Conservation (phyloP, 2,113 vertebrate genomes). For the Ptilonorhynchus violaceus region DNA sequence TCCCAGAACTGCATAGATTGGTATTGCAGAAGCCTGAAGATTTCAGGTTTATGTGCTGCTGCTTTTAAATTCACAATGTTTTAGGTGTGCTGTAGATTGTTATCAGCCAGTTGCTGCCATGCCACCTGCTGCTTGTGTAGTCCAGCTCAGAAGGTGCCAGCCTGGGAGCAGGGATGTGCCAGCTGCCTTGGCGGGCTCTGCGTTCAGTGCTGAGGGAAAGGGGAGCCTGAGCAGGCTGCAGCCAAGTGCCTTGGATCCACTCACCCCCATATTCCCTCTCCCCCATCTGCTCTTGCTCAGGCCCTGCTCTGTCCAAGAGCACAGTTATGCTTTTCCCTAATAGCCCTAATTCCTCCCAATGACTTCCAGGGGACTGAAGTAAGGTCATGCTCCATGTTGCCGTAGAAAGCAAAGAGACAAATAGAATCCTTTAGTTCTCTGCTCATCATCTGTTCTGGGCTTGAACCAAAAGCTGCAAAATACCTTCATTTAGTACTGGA, state of each 20-base stretch:
- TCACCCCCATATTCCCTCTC: not conserved
- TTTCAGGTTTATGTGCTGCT: not conserved
- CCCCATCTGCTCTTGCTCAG: slow-evolving; percentile 56
- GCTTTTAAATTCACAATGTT: not conserved
- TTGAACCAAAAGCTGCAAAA: not conserved
- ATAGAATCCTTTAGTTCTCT: not conserved
- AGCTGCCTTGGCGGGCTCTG: not conserved
- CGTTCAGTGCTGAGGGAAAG: not conserved
- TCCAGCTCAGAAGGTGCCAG: not conserved
- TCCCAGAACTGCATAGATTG: not conserved
- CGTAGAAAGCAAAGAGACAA: not conserved
- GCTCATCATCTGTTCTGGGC: not conserved
- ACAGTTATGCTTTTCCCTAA: not conserved
- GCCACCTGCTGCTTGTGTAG: slow-evolving; percentile 11
- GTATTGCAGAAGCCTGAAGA: not conserved
- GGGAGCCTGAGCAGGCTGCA: slow-evolving; percentile 17
- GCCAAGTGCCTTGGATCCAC: not conserved
- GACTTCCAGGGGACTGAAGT: not conserved
- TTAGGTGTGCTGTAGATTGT: not conserved
- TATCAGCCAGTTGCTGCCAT: not conserved
- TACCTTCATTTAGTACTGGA: not conserved
- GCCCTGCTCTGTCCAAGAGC: not conserved
- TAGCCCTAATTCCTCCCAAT: not conserved
- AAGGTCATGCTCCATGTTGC: slow-evolving; percentile 20
- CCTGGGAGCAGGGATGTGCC: not conserved